Percentiles rank a stretch among this genome's conserved stretches.
Evolutionary conservation across 2,888 invertebrate species (phyloP).

Genomic region (Oithona nana): DNA sequence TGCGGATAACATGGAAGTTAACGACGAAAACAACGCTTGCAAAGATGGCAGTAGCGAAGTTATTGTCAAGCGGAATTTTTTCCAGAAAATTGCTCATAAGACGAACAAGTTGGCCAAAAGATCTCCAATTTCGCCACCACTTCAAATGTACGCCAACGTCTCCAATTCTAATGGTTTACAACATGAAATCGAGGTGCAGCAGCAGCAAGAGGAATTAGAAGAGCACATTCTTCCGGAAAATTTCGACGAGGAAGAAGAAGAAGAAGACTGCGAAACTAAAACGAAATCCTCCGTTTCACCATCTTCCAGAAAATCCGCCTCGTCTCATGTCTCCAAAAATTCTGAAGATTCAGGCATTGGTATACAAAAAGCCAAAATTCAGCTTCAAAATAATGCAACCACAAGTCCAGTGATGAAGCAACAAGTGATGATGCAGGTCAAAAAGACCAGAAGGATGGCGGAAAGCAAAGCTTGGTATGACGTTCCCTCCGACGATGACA

Average conservation of each 20-base stretch:
- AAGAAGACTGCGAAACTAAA: not conserved
- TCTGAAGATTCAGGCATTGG: slow-evolving; percentile 1
- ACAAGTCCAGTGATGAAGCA: not conserved
- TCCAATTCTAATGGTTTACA: not conserved
- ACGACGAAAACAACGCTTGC: not conserved
- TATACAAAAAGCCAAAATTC: not conserved
- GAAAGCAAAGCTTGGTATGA: slow-evolving; percentile 14
- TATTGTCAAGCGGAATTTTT: not conserved
- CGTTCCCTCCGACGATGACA: slow-evolving; percentile 9
- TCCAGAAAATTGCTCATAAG: not conserved
- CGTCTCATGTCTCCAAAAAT: not conserved
- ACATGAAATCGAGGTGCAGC: not conserved
- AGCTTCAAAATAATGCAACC: not conserved
- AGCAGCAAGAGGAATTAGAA: not conserved
- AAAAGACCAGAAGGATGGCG: too few relatives aligned
- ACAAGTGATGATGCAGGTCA: not conserved
- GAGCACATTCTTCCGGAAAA: slow-evolving; percentile 13
- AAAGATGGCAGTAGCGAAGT: too few relatives aligned
- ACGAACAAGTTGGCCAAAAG: not conserved
- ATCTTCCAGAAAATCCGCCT: not conserved
- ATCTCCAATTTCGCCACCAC: not conserved
- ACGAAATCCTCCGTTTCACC: not conserved
- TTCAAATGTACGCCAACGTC: not conserved
- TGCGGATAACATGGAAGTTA: not conserved
- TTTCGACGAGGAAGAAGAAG: not conserved